Base-by-base conservation (phyloP, 2,797 vertebrate genomes). In the Hephaestus fuliginosus region DNA sequence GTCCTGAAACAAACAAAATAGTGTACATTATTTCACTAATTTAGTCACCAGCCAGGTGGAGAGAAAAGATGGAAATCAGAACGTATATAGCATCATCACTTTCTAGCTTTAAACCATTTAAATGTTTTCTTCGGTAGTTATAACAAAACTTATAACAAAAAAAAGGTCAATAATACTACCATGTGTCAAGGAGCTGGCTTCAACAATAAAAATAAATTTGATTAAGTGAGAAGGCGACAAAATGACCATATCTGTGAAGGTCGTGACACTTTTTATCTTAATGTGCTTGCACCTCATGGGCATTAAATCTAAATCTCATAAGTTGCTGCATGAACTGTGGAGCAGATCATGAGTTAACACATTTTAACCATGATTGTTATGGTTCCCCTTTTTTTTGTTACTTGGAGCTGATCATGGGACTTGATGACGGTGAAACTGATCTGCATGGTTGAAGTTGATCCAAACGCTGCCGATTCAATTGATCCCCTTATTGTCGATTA, bases 1-100 rank as follows among this genome's bases (percentile, higher is more conserved):
- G 88, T 99, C 98, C 98, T 99, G 88, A 33, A 82, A 82, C 14
- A 79, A 57, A 86, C 7, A 63, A 67, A 48, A 33, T 33, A 3
- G 30, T 4, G 22, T 36, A 68, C 3, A 33, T 36, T 0, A 62
- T 39, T 46, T 41, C 1, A 61, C 44, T 0, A 36, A 25, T 61
- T 2, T 5, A 73, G 39, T 33, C 30, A 12, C 30, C 0, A n/a
- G 1, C 0, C 12, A 70, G 5, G 3, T 12, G 33, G 30, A 25
- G 5, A 49, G 17, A 64, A 36, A 18, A 22, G 22, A 2, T 28
- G 12, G 7, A 28, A 39, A 77, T 4, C 9, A 52, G 22, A 28
- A 39, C 13, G 1, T 7, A 17, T 0, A 4, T 41, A 7, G 11
- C 5, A 43, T 33, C 5, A 43, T 33, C 22, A 43, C 30, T 61